A percentile compares a stretch with the other conserved stretches of the same genome.
These are phyloP conservation scores for Loris lydekkerianus DNA, from an alignment of 2,797 vertebrate genomes.

Conservation along the genomic window DNA sequence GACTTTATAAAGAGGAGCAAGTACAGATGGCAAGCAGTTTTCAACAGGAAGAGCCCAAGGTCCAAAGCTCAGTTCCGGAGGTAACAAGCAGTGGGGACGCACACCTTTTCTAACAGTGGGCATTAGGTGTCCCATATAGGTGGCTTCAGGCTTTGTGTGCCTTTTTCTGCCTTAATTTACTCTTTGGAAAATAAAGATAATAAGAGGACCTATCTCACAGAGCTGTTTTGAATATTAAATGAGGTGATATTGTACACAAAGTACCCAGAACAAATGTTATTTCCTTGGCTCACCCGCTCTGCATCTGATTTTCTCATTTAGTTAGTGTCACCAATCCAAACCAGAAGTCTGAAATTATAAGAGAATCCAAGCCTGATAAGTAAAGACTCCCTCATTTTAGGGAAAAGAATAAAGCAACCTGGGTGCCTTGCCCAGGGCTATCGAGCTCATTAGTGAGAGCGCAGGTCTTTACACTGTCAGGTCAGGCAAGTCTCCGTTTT, in stretches of 20 bases:
- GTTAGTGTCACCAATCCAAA: background rate
- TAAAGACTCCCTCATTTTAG: background rate
- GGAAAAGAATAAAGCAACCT: background rate
- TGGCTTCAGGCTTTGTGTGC: background rate
- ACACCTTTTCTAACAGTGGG: background rate
- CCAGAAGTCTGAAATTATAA: conserved; percentile 5
- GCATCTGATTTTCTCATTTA: background rate
- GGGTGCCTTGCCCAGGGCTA: background rate
- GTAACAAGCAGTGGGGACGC: background rate
- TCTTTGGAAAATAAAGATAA: background rate
- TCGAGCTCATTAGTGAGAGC: background rate
- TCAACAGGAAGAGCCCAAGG: background rate
- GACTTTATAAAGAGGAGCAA: conserved; percentile 37
- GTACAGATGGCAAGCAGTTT: background rate
- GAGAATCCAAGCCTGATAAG: background rate
- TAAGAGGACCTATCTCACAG: background rate
- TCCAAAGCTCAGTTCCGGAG: background rate
- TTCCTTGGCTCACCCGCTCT: background rate
- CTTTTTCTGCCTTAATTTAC: conserved; percentile 52
- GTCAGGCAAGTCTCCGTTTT: conserved; percentile 41
- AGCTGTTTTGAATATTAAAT: background rate
- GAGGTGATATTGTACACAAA: background rate
- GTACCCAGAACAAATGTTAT: background rate
- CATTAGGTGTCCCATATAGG: background rate
- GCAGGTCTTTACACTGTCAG: background rate